Percentiles rank a stretch among this genome's conserved stretches.
Conservation (phyloP, 2,888 invertebrate genomes). For the Macrosiphum euphorbiae region DNA sequence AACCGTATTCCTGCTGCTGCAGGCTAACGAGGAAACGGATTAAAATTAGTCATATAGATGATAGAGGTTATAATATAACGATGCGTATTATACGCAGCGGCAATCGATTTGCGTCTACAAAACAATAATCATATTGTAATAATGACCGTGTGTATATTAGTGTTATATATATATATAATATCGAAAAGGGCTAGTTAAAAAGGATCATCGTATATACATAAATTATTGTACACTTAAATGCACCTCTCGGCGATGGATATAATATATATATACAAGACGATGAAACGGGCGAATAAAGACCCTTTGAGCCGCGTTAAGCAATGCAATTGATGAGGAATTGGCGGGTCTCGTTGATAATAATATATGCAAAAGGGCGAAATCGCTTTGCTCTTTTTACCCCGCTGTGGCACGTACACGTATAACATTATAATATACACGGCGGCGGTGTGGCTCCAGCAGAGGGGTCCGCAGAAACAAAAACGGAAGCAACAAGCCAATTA, state of each 20-base stretch:
- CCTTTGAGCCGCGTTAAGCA: constrained; percentile 43
- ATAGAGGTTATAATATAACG: background rate
- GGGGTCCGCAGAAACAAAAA: constrained; percentile 48
- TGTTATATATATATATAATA: background rate
- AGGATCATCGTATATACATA: background rate
- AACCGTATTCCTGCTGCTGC: background rate
- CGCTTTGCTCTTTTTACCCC: constrained; percentile 58
- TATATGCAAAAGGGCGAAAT: constrained; percentile 58
- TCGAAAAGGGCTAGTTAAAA: background rate
- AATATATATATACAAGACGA: background rate
- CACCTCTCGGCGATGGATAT: background rate
- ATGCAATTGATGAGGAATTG: constrained; percentile 47
- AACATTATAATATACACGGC: background rate
- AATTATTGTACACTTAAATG: background rate
- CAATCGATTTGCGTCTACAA: background rate
- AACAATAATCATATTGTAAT: background rate
- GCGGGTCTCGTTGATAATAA: background rate
- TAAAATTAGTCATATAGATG: background rate
- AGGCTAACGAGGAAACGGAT: background rate
- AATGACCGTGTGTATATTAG: background rate
- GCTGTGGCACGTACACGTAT: background rate
- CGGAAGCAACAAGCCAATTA: constrained; percentile 65
- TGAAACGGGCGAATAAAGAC: constrained; percentile 28
- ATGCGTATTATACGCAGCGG: background rate
- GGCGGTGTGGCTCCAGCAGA: background rate